These are phyloP conservation scores for Cantharis rustica DNA, from an alignment of 2,888 invertebrate species.

Conservation along the genomic window DNA sequence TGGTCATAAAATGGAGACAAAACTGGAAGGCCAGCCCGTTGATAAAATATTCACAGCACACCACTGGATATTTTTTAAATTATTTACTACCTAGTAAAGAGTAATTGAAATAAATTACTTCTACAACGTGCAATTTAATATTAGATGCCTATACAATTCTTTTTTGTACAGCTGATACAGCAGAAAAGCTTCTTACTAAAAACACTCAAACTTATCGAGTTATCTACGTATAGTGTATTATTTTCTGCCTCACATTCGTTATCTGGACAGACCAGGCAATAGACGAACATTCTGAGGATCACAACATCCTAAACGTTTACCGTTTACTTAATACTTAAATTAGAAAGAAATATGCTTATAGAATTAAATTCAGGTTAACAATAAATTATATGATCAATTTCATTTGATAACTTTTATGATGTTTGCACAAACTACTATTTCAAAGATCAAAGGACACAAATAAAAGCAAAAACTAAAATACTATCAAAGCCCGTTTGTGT, in stretches of 20 bases:
- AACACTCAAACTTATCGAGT: slow-evolving; percentile 19
- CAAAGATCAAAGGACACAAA: not conserved
- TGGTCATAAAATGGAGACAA: not conserved
- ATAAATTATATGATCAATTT: not conserved
- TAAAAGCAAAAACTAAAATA: not conserved
- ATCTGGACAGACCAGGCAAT: slow-evolving; percentile 19
- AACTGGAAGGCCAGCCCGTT: not conserved
- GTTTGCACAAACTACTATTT: not conserved
- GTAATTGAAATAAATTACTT: not conserved
- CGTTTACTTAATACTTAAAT: slow-evolving; percentile 9
- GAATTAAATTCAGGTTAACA: not conserved
- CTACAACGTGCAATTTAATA: not conserved
- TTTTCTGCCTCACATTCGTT: slow-evolving; percentile 19
- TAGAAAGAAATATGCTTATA: not conserved
- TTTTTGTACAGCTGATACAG: slow-evolving; percentile 12
- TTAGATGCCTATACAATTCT: not conserved
- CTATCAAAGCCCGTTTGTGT: not conserved
- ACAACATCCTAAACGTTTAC: slow-evolving; percentile 14
- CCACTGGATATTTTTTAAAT: not conserved
- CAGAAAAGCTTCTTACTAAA: slow-evolving; percentile 11
- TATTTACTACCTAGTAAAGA: not conserved
- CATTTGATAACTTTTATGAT: not conserved
- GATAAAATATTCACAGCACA: not conserved
- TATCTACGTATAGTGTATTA: slow-evolving; percentile 19
- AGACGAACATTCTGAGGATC: slow-evolving; percentile 9